Base-by-base conservation (phyloP, 1,140 invertebrate genomes). In the Ips typographus region DNA sequence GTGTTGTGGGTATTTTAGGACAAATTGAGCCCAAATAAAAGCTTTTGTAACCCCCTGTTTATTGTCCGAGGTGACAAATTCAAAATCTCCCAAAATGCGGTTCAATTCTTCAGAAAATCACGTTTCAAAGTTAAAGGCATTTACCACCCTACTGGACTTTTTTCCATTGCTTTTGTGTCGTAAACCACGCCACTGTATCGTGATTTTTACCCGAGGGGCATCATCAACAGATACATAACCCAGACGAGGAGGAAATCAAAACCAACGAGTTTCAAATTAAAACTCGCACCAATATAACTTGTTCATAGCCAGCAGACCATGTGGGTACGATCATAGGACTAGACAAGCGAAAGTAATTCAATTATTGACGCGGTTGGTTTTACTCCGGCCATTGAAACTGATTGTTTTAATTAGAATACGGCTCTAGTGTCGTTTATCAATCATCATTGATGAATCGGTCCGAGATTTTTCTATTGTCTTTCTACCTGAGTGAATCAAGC, bases 11-110 rank as follows among this genome's bases (percentile, higher is more conserved):
- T 42, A 60, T 68, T 68, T 60, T 60, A 53, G 57, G 65, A 68
- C 65, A 68, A 68, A 68, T 68, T 68, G 65, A 68, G 53, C 57
- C 65, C 5, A 68, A 68, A 68, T 60, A 68, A 42, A 39, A 66
- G n/a, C 55, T 58, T 66, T 66, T 68, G 57, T 68, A 52, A 40
- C 6, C 36, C 39, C 22, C 22, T 22, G 22, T 22, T 22, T 60
- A 36, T 68, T 68, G 44, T 59, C 40, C 2, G 36, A 42, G 56
- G 65, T 68, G 65, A 68, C 65, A 68, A 60, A 59, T 68, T 41
- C 22, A 57, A 49, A 36, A 6, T 36, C 61, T 38, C 5, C 49
- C 51, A 7, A 52, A 63, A 63, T 52, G 22, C 22, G 8, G 49
- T n/a, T 63, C 61, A 63, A 63, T 63, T 63, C 40, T 52, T 63